A percentile compares a stretch with the other conserved stretches of the same genome.
These are phyloP conservation scores for Junco hyemalis DNA, from an alignment of 2,113 vertebrate species.

Conservation along the genomic window DNA sequence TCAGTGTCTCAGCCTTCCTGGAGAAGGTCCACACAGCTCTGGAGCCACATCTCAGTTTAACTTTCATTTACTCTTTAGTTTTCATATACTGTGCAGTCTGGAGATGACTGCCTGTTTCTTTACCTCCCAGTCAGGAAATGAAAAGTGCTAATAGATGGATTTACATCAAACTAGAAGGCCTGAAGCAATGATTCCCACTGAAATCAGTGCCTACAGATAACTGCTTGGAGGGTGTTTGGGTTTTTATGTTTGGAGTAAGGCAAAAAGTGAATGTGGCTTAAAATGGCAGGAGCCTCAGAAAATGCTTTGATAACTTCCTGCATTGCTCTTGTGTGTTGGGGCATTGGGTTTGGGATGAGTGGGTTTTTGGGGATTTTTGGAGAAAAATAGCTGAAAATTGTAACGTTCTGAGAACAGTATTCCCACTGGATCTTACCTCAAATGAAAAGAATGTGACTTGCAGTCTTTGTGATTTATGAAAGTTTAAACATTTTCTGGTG, in stretches of 20 bases:
- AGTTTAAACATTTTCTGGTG: slow-evolving; percentile 19
- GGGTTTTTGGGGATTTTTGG: not conserved
- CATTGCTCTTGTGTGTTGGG: not conserved
- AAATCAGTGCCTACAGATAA: not conserved
- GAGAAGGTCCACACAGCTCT: not conserved
- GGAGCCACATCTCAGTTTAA: not conserved
- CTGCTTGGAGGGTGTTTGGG: not conserved
- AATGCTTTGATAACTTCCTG: not conserved
- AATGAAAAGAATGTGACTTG: not conserved
- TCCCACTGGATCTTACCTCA: not conserved
- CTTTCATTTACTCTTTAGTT: not conserved
- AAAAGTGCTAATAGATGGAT: not conserved
- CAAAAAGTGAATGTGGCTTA: not conserved
- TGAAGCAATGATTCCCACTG: not conserved
- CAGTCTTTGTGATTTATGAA: slow-evolving; percentile 5
- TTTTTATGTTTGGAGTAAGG: not conserved
- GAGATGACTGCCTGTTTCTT: not conserved
- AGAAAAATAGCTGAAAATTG: not conserved
- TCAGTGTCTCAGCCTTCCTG: not conserved
- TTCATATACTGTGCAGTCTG: not conserved
- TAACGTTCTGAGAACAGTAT: not conserved
- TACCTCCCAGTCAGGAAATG: not conserved
- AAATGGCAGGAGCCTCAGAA: not conserved
- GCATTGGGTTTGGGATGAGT: not conserved
- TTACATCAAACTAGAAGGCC: not conserved